Conservation (phyloP, 2,888 invertebrate species). For the Orthosia gracilis region DNA sequence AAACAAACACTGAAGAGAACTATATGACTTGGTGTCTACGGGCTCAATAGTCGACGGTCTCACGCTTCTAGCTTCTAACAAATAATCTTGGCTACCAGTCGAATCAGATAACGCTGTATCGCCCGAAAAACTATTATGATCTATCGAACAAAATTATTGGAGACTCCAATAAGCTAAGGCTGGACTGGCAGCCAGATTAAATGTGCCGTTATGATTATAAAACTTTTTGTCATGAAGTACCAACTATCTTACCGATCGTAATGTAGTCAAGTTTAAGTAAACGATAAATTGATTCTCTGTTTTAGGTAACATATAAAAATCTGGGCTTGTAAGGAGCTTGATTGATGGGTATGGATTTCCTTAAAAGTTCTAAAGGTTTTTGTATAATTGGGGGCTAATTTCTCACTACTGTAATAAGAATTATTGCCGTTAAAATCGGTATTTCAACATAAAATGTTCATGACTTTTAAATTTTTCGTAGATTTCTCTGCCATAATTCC, state of each 20-base stretch:
- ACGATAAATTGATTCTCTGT: constrained; percentile 7
- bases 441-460: background rate
- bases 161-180: background rate
- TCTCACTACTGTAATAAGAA: background rate
- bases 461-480: constrained; percentile 6
- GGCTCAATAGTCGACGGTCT: background rate
- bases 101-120: background rate
- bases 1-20: background rate
- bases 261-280: constrained; percentile 13
- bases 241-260: constrained; percentile 5
- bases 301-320: constrained; percentile 1
- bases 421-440: background rate
- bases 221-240: background rate
- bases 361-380: background rate
- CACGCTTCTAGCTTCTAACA: constrained; percentile 8
- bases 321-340: constrained; percentile 18
- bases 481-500: constrained; percentile 20
- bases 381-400: background rate
- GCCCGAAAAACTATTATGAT: background rate
- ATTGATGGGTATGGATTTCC: constrained; percentile 8
- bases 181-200: constrained; percentile 23
- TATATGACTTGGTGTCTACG: background rate
- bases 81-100: constrained; percentile 3
- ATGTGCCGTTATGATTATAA: constrained; percentile 18
- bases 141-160: constrained; percentile 1